These are phyloP conservation scores for Lynx canadensis DNA, from an alignment of 2,113 vertebrate genomes.

Conservation along the genomic window DNA sequence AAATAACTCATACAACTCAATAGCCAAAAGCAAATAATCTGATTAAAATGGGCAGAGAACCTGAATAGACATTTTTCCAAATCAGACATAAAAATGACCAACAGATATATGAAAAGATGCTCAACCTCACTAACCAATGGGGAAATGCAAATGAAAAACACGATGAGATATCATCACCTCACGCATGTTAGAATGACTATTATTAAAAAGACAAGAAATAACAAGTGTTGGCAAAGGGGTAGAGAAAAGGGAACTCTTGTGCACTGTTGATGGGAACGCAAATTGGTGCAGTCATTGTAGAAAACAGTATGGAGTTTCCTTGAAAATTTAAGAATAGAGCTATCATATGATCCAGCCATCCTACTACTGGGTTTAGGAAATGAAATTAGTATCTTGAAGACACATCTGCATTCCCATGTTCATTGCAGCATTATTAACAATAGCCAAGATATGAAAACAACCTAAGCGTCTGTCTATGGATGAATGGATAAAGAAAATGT, in stretches of 20 bases:
- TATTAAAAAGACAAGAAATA: neutral
- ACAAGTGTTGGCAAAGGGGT: neutral
- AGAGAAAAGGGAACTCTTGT: neutral
- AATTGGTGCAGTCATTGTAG: neutral
- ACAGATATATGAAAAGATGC: neutral
- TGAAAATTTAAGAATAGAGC: neutral
- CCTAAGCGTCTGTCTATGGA: neutral
- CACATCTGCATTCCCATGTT: neutral
- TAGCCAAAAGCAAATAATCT: neutral
- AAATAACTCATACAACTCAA: neutral
- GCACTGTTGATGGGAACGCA: neutral
- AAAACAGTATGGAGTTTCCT: neutral
- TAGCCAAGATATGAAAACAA: neutral
- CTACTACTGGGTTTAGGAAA: neutral
- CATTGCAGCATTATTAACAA: neutral
- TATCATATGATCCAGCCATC: neutral
- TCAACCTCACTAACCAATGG: neutral
- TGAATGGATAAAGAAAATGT: neutral
- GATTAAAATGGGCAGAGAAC: neutral
- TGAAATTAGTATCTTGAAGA: neutral
- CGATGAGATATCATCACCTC: neutral
- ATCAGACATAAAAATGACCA: neutral
- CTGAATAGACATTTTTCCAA: neutral
- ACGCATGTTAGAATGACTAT: neutral
- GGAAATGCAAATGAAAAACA: neutral